These are phyloP conservation scores for Desmophyllum pertusum DNA, from an alignment of 92 coral and sea anemone genomes.

Conservation along the genomic window DNA sequence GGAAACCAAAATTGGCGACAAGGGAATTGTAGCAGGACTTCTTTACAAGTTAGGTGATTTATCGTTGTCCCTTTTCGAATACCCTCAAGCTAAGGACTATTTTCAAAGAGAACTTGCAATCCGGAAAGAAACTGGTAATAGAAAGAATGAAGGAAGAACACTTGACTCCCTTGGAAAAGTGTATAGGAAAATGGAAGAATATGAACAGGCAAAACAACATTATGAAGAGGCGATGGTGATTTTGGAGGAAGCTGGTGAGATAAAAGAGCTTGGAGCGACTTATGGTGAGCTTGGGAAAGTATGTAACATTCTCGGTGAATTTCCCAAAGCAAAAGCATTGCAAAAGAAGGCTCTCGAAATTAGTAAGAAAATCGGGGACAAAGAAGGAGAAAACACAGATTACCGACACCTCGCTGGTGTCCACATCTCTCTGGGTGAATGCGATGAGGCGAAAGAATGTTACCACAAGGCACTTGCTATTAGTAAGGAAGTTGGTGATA, in stretches of 20 bases:
- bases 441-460: not conserved
- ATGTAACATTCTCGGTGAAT: not conserved
- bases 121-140: not conserved
- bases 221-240: not conserved
- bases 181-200: not conserved
- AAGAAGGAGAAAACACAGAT: no score
- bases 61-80: not conserved
- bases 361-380: no score
- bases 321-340: no score
- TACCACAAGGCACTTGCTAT: not conserved
- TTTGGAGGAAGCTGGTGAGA: not conserved
- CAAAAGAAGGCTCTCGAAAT: no score
- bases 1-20: not conserved
- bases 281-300: not conserved
- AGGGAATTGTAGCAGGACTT: not conserved
- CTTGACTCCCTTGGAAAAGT: not conserved
- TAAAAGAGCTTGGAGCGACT: not conserved
- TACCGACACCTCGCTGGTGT: not conserved
- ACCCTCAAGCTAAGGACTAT: not conserved
- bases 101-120: not conserved
- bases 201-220: constrained; percentile 1
- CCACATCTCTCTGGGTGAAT: not conserved
- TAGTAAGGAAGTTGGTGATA: not conserved
- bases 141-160: not conserved
- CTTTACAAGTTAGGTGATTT: not conserved